Conservation (phyloP, 2,113 vertebrate genomes). For the Clarias magur region DNA sequence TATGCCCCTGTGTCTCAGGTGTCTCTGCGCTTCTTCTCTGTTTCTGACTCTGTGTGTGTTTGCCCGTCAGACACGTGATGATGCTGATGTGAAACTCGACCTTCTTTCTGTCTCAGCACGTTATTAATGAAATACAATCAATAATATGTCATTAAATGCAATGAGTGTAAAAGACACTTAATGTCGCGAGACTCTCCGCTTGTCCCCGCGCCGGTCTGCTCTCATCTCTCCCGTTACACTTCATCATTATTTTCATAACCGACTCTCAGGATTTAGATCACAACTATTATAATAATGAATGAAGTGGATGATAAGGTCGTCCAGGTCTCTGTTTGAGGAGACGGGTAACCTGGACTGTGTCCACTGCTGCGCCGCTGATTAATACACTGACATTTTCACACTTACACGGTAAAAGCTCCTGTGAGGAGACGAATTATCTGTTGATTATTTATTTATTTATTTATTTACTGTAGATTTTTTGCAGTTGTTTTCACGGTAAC, state of each 20-base stretch:
- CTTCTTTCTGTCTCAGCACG: not conserved
- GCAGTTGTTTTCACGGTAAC: not conserved
- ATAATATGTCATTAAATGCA: not conserved
- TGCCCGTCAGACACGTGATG: not conserved
- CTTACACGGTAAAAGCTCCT: not conserved
- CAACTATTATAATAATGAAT: not conserved
- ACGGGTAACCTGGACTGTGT: not conserved
- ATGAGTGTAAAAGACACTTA: not conserved
- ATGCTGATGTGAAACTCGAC: not conserved
- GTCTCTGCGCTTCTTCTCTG: not conserved
- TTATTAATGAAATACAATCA: not conserved
- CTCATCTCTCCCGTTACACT: not conserved
- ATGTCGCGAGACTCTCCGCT: too few relatives aligned
- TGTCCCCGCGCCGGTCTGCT: not conserved
- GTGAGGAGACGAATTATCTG: too few relatives aligned
- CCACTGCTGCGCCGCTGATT: not conserved
- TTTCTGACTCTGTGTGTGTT: not conserved
- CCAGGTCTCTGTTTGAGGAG: not conserved
- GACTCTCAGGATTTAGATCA: not conserved
- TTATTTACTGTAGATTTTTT: not conserved
- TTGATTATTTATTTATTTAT: not conserved
- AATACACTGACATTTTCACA: not conserved
- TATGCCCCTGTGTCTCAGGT: not conserved
- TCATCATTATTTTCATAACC: not conserved
- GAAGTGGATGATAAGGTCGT: not conserved